Conservation (phyloP, 92 coral and sea anemone genomes). For the Diadumene lineata region DNA sequence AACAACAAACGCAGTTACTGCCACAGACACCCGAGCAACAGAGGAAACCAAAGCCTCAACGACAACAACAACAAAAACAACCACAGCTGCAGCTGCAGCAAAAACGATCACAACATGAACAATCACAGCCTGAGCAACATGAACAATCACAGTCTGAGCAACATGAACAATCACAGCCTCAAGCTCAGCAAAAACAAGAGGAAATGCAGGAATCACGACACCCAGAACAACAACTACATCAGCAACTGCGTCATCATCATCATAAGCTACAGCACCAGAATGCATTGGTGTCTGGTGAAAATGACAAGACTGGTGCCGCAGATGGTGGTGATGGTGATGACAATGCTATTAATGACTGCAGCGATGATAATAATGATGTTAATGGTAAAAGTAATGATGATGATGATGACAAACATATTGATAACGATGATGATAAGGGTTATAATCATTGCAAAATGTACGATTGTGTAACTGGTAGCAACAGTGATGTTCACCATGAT, state of each 20-base stretch:
- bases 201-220: too few species aligned
- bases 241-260: too few species aligned
- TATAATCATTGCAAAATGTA: background rate
- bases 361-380: background rate
- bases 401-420: background rate
- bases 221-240: too few species aligned
- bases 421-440: background rate
- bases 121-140: background rate
- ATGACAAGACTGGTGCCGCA: background rate
- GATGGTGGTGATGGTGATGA: background rate
- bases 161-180: background rate
- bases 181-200: too few species aligned
- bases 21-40: background rate
- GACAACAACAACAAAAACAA: background rate
- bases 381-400: background rate
- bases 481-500: background rate
- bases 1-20: background rate
- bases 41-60: background rate
- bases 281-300: background rate
- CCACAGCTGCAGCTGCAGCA: background rate
- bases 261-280: too few species aligned
- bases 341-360: background rate
- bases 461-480: background rate
- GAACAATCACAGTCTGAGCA: background rate
- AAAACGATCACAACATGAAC: background rate